phyloP scores from a whole-genome alignment of 2,888 invertebrate species.

The Drosophila percnosoma region DNA sequence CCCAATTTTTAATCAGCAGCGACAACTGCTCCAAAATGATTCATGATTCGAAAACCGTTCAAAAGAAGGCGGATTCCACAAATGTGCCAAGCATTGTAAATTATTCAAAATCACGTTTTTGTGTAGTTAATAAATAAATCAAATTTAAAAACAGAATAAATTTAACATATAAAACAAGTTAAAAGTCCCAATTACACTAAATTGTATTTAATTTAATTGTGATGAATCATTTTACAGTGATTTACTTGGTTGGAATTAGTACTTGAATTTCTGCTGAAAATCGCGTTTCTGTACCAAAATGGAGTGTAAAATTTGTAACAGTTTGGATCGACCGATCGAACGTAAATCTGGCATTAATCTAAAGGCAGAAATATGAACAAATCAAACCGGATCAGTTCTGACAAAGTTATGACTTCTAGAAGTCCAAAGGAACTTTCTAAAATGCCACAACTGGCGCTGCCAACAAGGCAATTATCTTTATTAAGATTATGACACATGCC shows the following conservation, averaged over 20 bases:
- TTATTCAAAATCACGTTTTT: background rate
- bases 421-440: background rate
- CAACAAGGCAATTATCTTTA: background rate
- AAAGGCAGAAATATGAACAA: background rate
- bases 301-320: background rate
- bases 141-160: background rate
- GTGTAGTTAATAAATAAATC: background rate
- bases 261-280: background rate
- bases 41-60: conserved; percentile 35
- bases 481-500: no score
- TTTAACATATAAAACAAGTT: background rate
- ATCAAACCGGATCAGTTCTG: background rate
- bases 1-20: conserved; percentile 74
- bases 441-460: background rate
- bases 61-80: conserved; percentile 16
- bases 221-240: background rate
- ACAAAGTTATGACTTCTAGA: background rate
- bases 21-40: conserved; percentile 55
- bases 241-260: background rate
- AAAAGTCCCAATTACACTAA: background rate
- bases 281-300: background rate
- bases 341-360: background rate
- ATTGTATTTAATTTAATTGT: background rate
- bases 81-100: background rate
- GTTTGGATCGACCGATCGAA: no score